phyloP scores from a whole-genome alignment of 2,888 invertebrate genomes.

The Coelopa pilipes region DNA sequence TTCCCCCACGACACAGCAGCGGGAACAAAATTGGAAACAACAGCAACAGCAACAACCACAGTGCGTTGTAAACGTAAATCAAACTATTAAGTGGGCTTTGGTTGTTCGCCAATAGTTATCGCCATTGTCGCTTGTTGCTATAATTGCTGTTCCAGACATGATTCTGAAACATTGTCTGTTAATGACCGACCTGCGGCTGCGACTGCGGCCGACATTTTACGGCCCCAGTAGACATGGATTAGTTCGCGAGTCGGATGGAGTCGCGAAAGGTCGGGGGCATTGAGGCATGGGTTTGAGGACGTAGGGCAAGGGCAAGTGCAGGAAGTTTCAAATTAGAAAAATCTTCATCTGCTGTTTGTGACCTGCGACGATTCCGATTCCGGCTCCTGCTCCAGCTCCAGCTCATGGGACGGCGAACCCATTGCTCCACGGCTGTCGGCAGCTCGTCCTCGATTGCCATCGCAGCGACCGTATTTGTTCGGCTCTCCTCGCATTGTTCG shows the following conservation, averaged over 20 bases:
- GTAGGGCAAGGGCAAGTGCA: no score
- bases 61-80: constrained; percentile 18
- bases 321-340: no score
- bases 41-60: background rate
- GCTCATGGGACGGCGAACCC: background rate
- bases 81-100: constrained; percentile 4
- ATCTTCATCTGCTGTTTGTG: no score
- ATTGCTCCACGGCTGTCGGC: background rate
- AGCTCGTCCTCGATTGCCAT: constrained; percentile 4
- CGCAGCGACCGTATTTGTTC: constrained; percentile 20
- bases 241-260: background rate
- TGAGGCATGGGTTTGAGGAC: no score
- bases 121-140: background rate
- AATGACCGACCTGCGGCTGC: no score
- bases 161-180: constrained; percentile 14
- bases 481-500: background rate
- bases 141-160: background rate
- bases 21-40: no score
- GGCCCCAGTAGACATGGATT: constrained; percentile 1
- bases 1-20: no score
- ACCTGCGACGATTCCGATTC: no score
- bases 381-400: background rate
- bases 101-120: background rate
- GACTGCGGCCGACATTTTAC: background rate
- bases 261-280: no score